phyloP scores from a whole-genome alignment of 2,797 vertebrate genomes.

The Typhlichthys subterraneus region DNA sequence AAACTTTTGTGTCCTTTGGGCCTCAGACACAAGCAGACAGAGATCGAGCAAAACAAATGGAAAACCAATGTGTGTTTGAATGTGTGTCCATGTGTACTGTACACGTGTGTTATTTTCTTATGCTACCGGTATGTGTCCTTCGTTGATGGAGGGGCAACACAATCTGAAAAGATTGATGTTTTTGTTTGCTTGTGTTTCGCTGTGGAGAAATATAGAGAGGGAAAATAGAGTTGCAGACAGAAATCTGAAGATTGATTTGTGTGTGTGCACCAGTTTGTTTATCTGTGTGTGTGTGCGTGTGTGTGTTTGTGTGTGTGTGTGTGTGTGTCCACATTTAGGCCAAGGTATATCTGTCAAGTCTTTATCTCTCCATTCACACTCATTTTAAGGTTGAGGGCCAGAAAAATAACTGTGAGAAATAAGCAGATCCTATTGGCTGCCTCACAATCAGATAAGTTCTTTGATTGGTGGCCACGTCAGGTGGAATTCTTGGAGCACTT shows the following conservation, averaged over 20 bases:
- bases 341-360: constrained; percentile 29
- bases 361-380: constrained; percentile 46
- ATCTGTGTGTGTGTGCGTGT: not conserved
- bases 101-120: constrained; percentile 16
- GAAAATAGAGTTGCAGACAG: constrained; percentile 33
- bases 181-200: constrained; percentile 42
- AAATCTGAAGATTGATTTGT: constrained; percentile 32
- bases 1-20: not conserved
- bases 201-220: constrained; percentile 32
- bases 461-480: constrained; percentile 24
- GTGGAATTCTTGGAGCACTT: constrained; percentile 1
- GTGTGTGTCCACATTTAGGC: not conserved
- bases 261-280: constrained; percentile 1
- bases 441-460: constrained; percentile 43
- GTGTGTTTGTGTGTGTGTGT: not conserved
- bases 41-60: not conserved
- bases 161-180: constrained; percentile 61
- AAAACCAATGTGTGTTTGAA: not conserved
- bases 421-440: constrained; percentile 33
- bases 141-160: constrained; percentile 42
- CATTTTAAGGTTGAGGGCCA: constrained; percentile 36
- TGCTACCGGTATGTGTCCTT: constrained; percentile 22
- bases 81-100: constrained; percentile 7
- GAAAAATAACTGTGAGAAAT: constrained; percentile 38
- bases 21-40: constrained; percentile 2